phyloP scores from a whole-genome alignment of 1,140 invertebrate genomes.

The Drosophila saltans region DNA sequence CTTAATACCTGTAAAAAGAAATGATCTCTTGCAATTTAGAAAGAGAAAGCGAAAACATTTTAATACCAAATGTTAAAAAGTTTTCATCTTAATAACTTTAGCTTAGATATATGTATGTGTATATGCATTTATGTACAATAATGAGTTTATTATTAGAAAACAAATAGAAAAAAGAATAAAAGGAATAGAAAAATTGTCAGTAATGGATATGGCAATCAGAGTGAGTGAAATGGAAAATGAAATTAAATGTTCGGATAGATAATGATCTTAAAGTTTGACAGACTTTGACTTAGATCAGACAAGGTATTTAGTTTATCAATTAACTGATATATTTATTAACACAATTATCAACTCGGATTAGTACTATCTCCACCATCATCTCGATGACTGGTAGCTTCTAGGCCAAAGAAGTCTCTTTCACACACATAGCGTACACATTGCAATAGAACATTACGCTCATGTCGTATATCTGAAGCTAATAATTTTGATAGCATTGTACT shows the following conservation, averaged over 20 bases:
- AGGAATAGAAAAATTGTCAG: no score
- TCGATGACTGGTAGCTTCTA: slow-evolving; percentile 24
- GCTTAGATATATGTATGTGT: background rate
- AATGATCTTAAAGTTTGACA: background rate
- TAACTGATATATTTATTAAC: background rate
- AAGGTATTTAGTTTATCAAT: background rate
- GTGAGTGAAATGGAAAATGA: background rate
- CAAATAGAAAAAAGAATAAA: no score
- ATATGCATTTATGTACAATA: no score
- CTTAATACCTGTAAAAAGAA: background rate
- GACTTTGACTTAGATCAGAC: background rate
- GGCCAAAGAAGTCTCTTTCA: slow-evolving; percentile 88
- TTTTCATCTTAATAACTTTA: background rate
- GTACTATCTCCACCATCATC: background rate
- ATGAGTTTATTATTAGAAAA: no score
- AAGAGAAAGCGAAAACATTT: background rate
- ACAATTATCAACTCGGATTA: slow-evolving; percentile 3
- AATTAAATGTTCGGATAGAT: background rate
- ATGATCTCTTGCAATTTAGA: background rate
- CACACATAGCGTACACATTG: slow-evolving; percentile 90
- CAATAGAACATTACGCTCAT: slow-evolving; percentile 90
- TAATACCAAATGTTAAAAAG: no score
- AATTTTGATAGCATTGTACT: slow-evolving; percentile 86
- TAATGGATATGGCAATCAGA: background rate
- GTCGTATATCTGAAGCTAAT: slow-evolving; percentile 86